Evolutionary conservation across 2,888 invertebrate species (phyloP).

Genomic region (Bellardia bayeri): DNA sequence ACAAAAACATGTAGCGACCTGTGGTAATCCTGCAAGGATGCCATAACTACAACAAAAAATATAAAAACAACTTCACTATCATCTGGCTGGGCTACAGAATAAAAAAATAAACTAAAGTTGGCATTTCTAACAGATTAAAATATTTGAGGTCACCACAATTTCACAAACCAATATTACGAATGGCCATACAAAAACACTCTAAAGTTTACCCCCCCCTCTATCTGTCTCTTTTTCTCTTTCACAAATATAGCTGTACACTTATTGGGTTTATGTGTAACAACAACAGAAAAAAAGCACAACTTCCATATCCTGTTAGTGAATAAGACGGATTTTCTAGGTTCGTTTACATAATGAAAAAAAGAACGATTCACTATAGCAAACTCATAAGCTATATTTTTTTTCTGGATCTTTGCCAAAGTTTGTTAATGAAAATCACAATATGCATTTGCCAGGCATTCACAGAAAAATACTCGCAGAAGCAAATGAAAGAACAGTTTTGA

Average conservation of each 20-base stretch:
- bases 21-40: background rate
- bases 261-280: conserved; percentile 4
- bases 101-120: conserved; percentile 37
- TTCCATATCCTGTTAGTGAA: conserved; percentile 42
- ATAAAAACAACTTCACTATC: conserved; percentile 33
- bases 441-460: conserved; percentile 48
- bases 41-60: background rate
- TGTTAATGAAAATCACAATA: conserved; percentile 64
- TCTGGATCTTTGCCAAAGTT: conserved; percentile 65
- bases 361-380: background rate
- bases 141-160: conserved; percentile 60
- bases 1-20: conserved; percentile 39
- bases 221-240: background rate
- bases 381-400: background rate
- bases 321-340: conserved; percentile 51
- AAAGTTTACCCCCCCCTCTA: background rate
- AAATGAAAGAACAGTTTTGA: conserved; percentile 36
- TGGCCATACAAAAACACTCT: background rate
- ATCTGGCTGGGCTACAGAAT: background rate
- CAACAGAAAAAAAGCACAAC: conserved; percentile 6
- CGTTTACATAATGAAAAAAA: conserved; percentile 28
- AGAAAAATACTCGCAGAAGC: conserved; percentile 3
- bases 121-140: conserved; percentile 59
- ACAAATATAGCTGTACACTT: background rate
- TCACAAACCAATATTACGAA: conserved; percentile 12